A percentile compares a stretch with the other conserved stretches of the same genome.
phyloP scores from a whole-genome alignment of 1,140 invertebrate genomes.

The Mamestra configurata region DNA sequence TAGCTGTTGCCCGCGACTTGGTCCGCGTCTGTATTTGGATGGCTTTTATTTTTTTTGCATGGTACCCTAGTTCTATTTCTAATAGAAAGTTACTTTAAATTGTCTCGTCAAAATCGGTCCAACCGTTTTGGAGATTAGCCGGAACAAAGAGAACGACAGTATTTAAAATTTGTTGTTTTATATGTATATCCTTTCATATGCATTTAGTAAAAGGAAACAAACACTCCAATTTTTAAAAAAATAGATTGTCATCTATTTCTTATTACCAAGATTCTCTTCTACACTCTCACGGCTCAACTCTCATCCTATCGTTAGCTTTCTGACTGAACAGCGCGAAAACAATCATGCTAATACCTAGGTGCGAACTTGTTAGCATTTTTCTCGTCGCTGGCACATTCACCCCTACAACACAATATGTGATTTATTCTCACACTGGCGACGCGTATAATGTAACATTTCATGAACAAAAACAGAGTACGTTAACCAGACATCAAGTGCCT shows the following conservation, averaged over 20 bases:
- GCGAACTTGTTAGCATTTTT: conserved; percentile 7
- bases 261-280: not conserved
- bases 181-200: too few relatives aligned
- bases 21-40: too few relatives aligned
- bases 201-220: too few relatives aligned
- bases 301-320: not conserved
- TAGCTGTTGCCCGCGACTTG: too few relatives aligned
- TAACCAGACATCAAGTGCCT: conserved; percentile 28
- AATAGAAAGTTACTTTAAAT: too few relatives aligned
- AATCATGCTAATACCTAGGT: not conserved
- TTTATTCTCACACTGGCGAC: conserved; percentile 11
- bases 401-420: conserved; percentile 25
- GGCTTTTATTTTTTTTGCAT: too few relatives aligned
- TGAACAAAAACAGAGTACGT: conserved; percentile 31
- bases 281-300: not conserved
- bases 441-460: conserved; percentile 39
- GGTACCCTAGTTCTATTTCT: too few relatives aligned
- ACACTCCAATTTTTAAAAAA: too few relatives aligned
- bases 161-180: too few relatives aligned
- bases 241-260: not conserved
- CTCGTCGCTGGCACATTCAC: conserved; percentile 15
- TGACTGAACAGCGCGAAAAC: not conserved
- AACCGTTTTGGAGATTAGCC: too few relatives aligned
- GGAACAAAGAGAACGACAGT: too few relatives aligned
- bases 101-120: too few relatives aligned